Evolutionary conservation across 2,113 vertebrate species (phyloP).

Genomic region (Montifringilla adamsi): DNA sequence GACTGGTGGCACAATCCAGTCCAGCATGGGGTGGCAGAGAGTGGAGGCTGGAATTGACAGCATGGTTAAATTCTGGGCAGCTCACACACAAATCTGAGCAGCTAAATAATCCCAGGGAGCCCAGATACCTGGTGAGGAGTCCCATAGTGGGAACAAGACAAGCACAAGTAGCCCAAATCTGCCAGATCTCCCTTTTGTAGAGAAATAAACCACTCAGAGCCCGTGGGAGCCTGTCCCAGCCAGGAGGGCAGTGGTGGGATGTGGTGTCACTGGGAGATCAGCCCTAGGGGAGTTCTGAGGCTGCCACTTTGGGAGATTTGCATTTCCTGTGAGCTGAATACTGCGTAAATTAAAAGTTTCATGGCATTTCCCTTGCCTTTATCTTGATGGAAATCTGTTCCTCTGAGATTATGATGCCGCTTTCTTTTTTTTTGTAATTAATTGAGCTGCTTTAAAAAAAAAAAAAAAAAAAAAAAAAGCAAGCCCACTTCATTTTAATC

Average conservation of each 20-base stretch:
- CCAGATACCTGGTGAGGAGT: neutral
- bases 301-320: neutral
- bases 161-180: accelerated
- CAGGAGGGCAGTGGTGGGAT: neutral
- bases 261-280: neutral
- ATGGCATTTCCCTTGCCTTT: neutral
- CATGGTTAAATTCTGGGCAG: accelerated
- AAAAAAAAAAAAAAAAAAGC: neutral
- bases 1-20: accelerated
- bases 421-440: constrained; percentile 11
- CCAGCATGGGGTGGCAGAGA: accelerated
- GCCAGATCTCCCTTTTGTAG: neutral
- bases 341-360: neutral
- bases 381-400: neutral
- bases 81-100: neutral
- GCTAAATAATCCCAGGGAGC: neutral
- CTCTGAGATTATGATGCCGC: neutral
- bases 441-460: neutral
- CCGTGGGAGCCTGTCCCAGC: neutral
- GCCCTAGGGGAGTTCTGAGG: accelerated
- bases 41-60: accelerated
- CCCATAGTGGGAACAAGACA: accelerated
- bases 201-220: neutral
- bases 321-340: neutral
- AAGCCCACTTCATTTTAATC: constrained; percentile 35